Base-by-base conservation (phyloP, 30 jellyfish, hydroid and myxozoan species). In the Haliclystus octoradiatus region DNA sequence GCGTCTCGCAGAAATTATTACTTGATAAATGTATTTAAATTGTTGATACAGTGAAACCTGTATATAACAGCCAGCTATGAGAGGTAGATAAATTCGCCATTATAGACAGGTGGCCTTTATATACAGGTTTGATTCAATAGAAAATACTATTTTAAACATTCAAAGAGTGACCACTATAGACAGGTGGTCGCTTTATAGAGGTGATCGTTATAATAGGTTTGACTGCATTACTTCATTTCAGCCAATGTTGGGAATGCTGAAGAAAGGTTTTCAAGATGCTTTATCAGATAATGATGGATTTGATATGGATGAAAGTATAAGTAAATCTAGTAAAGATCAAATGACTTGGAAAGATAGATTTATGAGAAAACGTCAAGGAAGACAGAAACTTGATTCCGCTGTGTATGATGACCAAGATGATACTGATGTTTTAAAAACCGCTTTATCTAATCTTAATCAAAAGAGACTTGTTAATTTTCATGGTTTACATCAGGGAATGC, bases 401-500 rank as follows among this genome's bases (percentile, higher is more conserved):
- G 19, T 40, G 57, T 40, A 40, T 40, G 57, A 40, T 19, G 57
- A 40, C 19, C 57, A 40, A 40, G 57, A 40, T 19, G 57, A 40
- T 5, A 19, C 57, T 19, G 57, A 40, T 40, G 57, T 40, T 19
- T 40, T 40, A 5, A 40, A 5, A 19, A 40, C 9, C 9, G 57
- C 57, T 5, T 5, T 40, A 19, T 40, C 57, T 9, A 40, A 40
- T 19, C 19, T 40, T 5, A 40, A 40, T 40, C 57, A 40, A 40
- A 40, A 40, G 19, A 9, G 53, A 60, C 30, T 71, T 26, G 30
- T 77, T 22, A 77, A 89, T 62, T 28, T 80, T n/a, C 53, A 52
- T 14, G 93, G 83, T 28, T 73, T 89, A 28, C 70, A 51, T 22
- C 82, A 77, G n/a, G 98, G 98, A 7, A 61, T 89, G 77, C 49